Base-by-base conservation (phyloP, 2,797 vertebrate genomes). In the Lateolabrax maculatus region DNA sequence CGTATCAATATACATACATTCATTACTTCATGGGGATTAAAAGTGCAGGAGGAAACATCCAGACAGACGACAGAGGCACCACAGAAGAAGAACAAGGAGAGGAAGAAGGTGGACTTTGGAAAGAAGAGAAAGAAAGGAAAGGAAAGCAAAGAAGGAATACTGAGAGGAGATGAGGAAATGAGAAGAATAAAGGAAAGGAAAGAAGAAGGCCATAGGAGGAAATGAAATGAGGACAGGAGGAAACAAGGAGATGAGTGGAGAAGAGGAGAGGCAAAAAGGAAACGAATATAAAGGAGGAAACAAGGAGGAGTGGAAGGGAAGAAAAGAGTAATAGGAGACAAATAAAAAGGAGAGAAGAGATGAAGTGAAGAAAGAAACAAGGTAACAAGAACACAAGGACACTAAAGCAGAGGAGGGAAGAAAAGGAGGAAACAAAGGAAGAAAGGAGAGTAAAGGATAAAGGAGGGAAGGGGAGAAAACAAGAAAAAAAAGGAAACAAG, bases 1-100 rank as follows among this genome's bases (percentile, higher is more conserved):
- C 76, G 55, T 13, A 72, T 65, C 65, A 69, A 55, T 52, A 52
- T 61, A 60, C 58, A 75, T 63, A 43, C 48, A 66, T 69, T 58
- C 34, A 69, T 75, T 46, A 66, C 46, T 51, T 0, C 3, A 31
- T 0, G 6, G 58, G 23, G 74, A 71, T 72, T 58, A n/a, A 76
- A 53, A 23, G 66, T 18, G 61, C 23, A 57, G 37, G 9, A 34
- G 13, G 10, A 15, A 21, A 39, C 5, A 52, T 6, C 1, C 57
- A 55, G 18, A 27, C 1, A 29, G 25, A 39, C 12, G 29, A 19
- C 18, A 56, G 12, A n/a, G n/a, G n/a, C n/a, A 55, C 48, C 48
- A 44, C 16, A 34, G 37, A 53, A 23, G 23, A 25, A 19, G 27
- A 7, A 18, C 19, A 58, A 16, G 4, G 11, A 3, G 5, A 23